Evolutionary conservation across 1,140 invertebrate species (phyloP).

Genomic region (Choristoneura fumiferana): DNA sequence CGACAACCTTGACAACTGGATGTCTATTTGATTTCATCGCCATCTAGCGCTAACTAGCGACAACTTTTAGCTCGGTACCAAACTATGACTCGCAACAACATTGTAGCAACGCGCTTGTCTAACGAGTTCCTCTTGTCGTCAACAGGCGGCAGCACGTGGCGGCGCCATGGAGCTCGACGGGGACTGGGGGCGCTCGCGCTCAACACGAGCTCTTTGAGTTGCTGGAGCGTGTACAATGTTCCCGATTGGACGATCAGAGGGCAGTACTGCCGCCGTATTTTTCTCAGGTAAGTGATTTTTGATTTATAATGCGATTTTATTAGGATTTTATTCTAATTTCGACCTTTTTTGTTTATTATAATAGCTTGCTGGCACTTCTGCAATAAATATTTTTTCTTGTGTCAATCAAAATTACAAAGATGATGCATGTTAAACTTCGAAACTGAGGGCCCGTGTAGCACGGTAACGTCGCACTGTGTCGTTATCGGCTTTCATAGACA

Average conservation of each 20-base stretch:
- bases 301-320: too few relatives aligned
- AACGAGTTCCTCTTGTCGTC: constrained; percentile 39
- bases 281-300: constrained; percentile 84
- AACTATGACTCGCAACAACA: too few relatives aligned
- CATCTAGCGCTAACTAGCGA: constrained; percentile 30
- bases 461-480: too few relatives aligned
- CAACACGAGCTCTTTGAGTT: constrained; percentile 93
- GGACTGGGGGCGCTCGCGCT: constrained; percentile 78
- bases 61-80: not conserved
- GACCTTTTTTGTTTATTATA: too few relatives aligned
- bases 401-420: too few relatives aligned
- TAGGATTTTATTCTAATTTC: too few relatives aligned
- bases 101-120: constrained; percentile 3
- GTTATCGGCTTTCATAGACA: too few relatives aligned
- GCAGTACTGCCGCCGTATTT: constrained; percentile 94
- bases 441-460: too few relatives aligned
- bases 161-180: constrained; percentile 73
- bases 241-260: constrained; percentile 95
- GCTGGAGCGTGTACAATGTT: constrained; percentile 94
- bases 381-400: too few relatives aligned
- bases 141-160: constrained; percentile 76
- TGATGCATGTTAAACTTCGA: too few relatives aligned
- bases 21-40: constrained; percentile 26
- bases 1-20: not conserved
- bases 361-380: too few relatives aligned